Evolutionary conservation across 2,888 invertebrate genomes (phyloP).

Genomic region (Dynastes tityus): DNA sequence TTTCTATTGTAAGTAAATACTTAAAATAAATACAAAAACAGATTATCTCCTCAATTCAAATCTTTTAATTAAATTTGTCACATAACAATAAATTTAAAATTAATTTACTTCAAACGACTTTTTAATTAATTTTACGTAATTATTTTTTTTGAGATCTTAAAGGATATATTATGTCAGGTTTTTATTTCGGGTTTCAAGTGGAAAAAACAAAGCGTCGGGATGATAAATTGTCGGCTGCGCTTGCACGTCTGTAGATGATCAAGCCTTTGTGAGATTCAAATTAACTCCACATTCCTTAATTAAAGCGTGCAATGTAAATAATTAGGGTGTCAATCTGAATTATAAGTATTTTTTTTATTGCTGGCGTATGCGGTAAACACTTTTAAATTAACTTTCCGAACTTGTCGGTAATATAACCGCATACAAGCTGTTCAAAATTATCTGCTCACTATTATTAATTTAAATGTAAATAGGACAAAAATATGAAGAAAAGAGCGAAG

Average conservation of each 20-base stretch:
- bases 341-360: slow-evolving; percentile 12
- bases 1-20: no score
- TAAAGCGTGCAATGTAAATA: slow-evolving; percentile 54
- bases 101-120: slow-evolving; percentile 19
- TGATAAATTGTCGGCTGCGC: slow-evolving; percentile 51
- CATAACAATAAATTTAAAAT: background rate
- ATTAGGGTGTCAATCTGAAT: slow-evolving; percentile 49
- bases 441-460: no score
- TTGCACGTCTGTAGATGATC: slow-evolving; percentile 47
- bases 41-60: no score
- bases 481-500: no score
- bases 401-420: no score
- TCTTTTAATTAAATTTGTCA: no score
- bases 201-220: slow-evolving; percentile 33
- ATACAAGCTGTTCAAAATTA: no score
- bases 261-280: slow-evolving; percentile 52
- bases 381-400: slow-evolving; percentile 20
- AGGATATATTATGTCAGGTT: background rate
- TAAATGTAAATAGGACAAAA: no score
- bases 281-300: slow-evolving; percentile 52
- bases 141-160: slow-evolving; percentile 18
- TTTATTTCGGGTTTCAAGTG: background rate
- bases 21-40: no score
- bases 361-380: background rate
- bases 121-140: slow-evolving; percentile 41